Evolutionary conservation across 1,140 invertebrate genomes (phyloP).

Genomic region (Trinorchestia longiramus): DNA sequence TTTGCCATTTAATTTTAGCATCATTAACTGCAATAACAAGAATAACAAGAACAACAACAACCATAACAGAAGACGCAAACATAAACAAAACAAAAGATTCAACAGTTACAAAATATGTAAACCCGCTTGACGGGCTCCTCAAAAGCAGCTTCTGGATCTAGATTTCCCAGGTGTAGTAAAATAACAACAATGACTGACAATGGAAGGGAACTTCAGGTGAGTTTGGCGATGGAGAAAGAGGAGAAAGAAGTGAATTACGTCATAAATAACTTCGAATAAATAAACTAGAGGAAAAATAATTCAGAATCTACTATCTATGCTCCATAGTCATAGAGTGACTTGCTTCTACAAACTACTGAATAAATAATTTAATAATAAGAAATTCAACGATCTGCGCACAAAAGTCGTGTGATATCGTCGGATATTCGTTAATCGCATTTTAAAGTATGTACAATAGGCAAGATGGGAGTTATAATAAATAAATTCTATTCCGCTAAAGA

Average conservation of each 20-base stretch:
- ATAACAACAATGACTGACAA: background rate
- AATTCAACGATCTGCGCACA: background rate
- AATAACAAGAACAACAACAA: background rate
- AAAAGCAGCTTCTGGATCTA: background rate
- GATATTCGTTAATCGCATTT: background rate
- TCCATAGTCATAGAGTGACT: background rate
- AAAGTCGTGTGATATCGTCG: background rate
- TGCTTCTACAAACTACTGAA: background rate
- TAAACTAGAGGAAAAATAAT: background rate
- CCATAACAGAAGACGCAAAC: background rate
- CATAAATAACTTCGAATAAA: background rate
- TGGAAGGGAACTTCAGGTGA: background rate
- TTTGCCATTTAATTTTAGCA: background rate
- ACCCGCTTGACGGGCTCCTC: too few relatives aligned
- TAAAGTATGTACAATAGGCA: conserved; percentile 1
- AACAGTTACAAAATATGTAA: background rate
- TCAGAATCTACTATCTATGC: background rate
- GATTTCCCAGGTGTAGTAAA: background rate
- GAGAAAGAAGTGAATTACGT: background rate
- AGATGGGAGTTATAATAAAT: background rate
- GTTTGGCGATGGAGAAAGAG: too few relatives aligned
- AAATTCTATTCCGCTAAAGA: background rate
- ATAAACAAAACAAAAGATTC: background rate
- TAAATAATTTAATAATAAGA: background rate
- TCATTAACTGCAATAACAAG: background rate